Evolutionary conservation across 2,797 vertebrate species (phyloP).

Genomic region (Muscicapa comitata): DNA sequence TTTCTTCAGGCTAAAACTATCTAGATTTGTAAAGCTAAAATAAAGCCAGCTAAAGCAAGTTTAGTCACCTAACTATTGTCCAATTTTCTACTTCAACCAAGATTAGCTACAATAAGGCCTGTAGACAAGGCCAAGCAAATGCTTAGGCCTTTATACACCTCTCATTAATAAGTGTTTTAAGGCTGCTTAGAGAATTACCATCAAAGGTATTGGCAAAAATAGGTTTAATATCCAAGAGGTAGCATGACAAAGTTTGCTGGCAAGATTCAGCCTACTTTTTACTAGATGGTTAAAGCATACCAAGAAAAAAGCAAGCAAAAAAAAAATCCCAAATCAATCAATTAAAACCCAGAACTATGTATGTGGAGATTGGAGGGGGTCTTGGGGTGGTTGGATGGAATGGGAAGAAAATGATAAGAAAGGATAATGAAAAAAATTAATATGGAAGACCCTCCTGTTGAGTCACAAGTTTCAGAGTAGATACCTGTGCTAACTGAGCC

Average conservation of each 20-base stretch:
- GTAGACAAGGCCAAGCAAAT: not conserved
- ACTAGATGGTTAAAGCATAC: not conserved
- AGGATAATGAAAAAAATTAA: not conserved
- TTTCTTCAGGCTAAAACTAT: not conserved
- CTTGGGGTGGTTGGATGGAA: not conserved
- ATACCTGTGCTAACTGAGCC: not conserved
- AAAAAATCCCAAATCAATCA: not conserved
- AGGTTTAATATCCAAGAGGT: not conserved
- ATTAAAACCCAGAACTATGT: not conserved
- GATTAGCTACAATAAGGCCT: not conserved
- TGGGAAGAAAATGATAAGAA: not conserved
- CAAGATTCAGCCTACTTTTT: not conserved
- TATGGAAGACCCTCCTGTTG: not conserved
- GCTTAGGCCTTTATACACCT: not conserved
- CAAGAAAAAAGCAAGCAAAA: not conserved
- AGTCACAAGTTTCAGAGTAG: not conserved
- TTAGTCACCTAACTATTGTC: not conserved
- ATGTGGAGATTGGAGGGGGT: not conserved
- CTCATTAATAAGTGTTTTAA: not conserved
- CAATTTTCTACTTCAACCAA: not conserved
- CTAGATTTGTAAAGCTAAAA: not conserved
- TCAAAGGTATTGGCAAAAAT: fast-evolving
- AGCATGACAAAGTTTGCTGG: not conserved
- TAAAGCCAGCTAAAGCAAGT: not conserved
- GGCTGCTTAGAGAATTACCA: not conserved